A percentile compares a stretch with the other conserved stretches of the same genome.
These are phyloP conservation scores for Nemapogon koenigi DNA, from an alignment of 2,888 invertebrate genomes.

Conservation along the genomic window DNA sequence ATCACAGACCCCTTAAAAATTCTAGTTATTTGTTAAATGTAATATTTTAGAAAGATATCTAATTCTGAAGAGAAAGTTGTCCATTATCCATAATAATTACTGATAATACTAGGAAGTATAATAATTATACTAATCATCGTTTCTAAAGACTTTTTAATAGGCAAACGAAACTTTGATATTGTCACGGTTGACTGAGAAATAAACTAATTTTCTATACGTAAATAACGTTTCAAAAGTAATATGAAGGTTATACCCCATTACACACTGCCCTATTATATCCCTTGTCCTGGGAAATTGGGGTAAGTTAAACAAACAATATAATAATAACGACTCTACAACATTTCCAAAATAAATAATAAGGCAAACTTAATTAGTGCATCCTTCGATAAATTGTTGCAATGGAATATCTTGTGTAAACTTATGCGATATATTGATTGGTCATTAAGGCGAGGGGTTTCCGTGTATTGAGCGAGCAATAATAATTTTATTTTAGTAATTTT, in stretches of 20 bases:
- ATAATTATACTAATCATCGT: not conserved
- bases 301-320: slow-evolving; percentile 36
- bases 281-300: slow-evolving; percentile 26
- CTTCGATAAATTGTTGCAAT: slow-evolving; percentile 27
- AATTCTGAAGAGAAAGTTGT: too few species aligned
- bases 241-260: slow-evolving; percentile 7
- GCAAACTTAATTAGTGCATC: slow-evolving; percentile 53
- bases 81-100: too few species aligned
- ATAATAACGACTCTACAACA: slow-evolving; percentile 49
- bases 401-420: slow-evolving; percentile 45
- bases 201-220: slow-evolving; percentile 6
- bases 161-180: slow-evolving; percentile 8
- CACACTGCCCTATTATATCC: slow-evolving; percentile 7
- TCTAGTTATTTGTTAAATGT: too few species aligned
- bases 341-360: slow-evolving; percentile 53
- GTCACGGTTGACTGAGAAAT: slow-evolving; percentile 7
- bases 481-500: too few species aligned
- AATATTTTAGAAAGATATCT: too few species aligned
- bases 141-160: slow-evolving; percentile 12
- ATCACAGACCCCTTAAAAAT: too few species aligned
- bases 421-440: slow-evolving; percentile 48
- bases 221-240: slow-evolving; percentile 4
- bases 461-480: too few species aligned
- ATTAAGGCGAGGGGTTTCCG: slow-evolving; percentile 45
- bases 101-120: slow-evolving; percentile 1